Evolutionary conservation across 2,888 invertebrate species (phyloP).

Genomic region (Drosophila nr. fundita): DNA sequence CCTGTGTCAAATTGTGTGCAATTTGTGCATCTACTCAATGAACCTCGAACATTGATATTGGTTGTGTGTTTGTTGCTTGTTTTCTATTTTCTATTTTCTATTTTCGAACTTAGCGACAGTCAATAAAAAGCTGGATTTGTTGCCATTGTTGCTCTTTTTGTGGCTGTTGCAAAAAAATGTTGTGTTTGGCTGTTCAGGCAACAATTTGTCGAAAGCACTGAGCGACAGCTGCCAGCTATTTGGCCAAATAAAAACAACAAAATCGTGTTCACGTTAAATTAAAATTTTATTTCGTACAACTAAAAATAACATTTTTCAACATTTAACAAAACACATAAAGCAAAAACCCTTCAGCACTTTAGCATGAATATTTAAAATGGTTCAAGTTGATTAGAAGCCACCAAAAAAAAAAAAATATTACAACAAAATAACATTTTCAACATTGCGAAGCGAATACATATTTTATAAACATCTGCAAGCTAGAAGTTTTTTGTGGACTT

Average conservation of each 20-base stretch:
- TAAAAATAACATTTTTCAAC: conserved; percentile 19
- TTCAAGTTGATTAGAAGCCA: conserved; percentile 43
- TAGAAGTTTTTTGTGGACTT: background rate
- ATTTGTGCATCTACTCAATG: conserved; percentile 39
- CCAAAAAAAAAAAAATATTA: background rate
- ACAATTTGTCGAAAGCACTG: conserved; percentile 37
- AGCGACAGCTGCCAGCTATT: conserved; percentile 34
- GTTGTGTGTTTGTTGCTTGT: conserved; percentile 18
- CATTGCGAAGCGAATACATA: conserved; percentile 31
- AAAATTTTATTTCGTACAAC: conserved; percentile 12
- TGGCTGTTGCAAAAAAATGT: background rate
- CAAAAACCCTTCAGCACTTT: background rate
- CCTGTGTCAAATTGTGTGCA: conserved; percentile 19
- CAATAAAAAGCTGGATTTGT: conserved; percentile 58
- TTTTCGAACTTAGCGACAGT: conserved; percentile 51
- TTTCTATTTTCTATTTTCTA: conserved; percentile 27
- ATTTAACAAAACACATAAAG: conserved; percentile 1
- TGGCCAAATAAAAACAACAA: background rate
- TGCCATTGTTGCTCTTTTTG: conserved; percentile 9
- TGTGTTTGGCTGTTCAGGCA: conserved; percentile 14
- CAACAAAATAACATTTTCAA: conserved; percentile 10
- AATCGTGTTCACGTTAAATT: conserved; percentile 10
- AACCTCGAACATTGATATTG: conserved; percentile 33
- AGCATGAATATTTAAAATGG: conserved; percentile 38
- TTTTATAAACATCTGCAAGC: conserved; percentile 30